Base-by-base conservation (phyloP, 2,113 vertebrate genomes). In the Aldabrachelys gigantea region DNA sequence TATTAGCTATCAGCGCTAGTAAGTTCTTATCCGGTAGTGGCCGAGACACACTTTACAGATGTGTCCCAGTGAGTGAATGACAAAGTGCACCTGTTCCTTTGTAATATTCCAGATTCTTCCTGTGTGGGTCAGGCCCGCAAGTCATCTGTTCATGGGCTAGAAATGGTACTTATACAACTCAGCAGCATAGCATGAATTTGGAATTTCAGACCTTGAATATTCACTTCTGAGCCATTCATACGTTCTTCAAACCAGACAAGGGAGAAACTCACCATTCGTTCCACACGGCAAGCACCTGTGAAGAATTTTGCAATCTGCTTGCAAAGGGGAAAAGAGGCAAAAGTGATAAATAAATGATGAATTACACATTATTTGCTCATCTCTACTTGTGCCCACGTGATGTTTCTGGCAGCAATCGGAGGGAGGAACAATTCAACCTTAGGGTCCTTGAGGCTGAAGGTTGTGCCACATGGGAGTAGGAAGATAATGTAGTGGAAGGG, bases 301-400 rank as follows among this genome's bases (percentile, higher is more conserved):
- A 96, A 59, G 93, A 90, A 95, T 84, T 79, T 89, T 31, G 19
- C 91, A 95, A 89, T 96, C 85, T 96, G 96, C 94, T 97, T 94
- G 93, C 92, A 47, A 50, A 95, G 87, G 87, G 65, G 72, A 93
- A 88, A 96, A 92, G 93, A 96, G 91, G 65, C 94, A 92, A 94
- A 97, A 88, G 90, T 88, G 94, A 97, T 97, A 92, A 97, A 97
- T 97, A 97, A 96, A 96, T 96, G 1, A 97, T 95, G 92, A 91
- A 96, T 97, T 96, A 96, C 96, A 96, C 97, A 97, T 95, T 96
- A 96, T 97, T 96, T 97, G 96, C 97, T 96, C 96, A 92, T 97
- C 96, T 95, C 90, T 83, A 81, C 96, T 96, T 95, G 96, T 96
- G 96, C 96, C 83, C 83, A 88, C 29, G 0, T 75, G 91, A 93